Evolutionary conservation across 1,140 invertebrate genomes (phyloP).

Genomic region (Harpegnathos saltator): DNA sequence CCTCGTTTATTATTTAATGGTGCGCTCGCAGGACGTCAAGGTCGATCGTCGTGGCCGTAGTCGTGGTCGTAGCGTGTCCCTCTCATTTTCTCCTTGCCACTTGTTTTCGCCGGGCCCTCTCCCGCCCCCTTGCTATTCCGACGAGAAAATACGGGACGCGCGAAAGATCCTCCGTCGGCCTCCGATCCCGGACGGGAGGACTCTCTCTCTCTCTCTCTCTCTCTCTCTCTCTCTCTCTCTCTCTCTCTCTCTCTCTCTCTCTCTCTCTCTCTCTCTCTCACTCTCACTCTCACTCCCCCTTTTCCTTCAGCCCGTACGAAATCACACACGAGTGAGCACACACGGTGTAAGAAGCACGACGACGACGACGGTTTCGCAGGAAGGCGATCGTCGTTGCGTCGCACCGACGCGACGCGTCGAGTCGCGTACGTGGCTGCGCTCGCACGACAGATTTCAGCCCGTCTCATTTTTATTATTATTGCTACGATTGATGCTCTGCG

Average conservation of each 20-base stretch:
- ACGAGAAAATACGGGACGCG: background rate
- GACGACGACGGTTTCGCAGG: background rate
- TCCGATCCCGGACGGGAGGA: background rate
- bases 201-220: too few species aligned
- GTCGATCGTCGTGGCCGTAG: constrained; percentile 26
- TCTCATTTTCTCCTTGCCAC: background rate
- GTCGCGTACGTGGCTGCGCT: background rate
- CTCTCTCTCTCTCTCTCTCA: too few species aligned
- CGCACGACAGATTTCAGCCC: background rate
- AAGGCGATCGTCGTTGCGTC: too few species aligned
- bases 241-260: too few species aligned
- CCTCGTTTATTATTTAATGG: constrained; percentile 24
- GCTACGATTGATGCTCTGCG: constrained; percentile 43
- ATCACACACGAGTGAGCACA: too few species aligned
- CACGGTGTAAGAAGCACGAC: background rate
- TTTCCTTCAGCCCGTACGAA: background rate
- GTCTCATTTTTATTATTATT: constrained; percentile 46
- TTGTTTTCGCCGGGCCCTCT: constrained; percentile 13
- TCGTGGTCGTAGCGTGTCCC: constrained; percentile 37
- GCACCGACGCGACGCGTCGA: too few species aligned
- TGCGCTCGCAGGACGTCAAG: constrained; percentile 21
- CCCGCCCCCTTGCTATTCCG: background rate
- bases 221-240: too few species aligned
- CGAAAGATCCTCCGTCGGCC: background rate
- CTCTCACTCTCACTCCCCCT: too few species aligned